These are phyloP conservation scores for Octonoba sinensis DNA, from an alignment of 2,888 invertebrate species.

Conservation along the genomic window DNA sequence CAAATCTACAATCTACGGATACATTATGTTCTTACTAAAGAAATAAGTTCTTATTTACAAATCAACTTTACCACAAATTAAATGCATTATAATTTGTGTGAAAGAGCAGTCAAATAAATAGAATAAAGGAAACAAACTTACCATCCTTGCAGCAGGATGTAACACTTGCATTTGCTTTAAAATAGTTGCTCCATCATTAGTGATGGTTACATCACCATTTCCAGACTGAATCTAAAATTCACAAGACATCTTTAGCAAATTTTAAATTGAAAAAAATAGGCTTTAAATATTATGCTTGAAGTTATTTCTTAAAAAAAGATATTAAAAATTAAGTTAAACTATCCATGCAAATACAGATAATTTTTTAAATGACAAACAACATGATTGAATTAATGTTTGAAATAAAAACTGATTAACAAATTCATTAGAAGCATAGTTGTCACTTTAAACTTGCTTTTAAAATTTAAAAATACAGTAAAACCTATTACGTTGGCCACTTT, in stretches of 20 bases:
- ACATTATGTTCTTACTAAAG: too few species aligned
- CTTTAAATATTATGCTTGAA: background rate
- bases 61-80: too few species aligned
- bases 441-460: background rate
- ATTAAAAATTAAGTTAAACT: background rate
- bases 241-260: background rate
- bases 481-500: too few species aligned
- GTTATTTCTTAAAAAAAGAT: background rate
- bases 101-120: too few species aligned
- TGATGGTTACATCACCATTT: constrained; percentile 98
- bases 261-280: too few species aligned
- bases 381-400: background rate
- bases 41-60: too few species aligned
- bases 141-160: constrained; percentile 99
- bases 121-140: constrained; percentile 71
- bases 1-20: too few species aligned
- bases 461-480: too few species aligned
- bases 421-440: background rate
- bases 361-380: background rate
- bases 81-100: too few species aligned
- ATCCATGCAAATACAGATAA: background rate
- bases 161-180: constrained; percentile 98
- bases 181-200: constrained; percentile 99
- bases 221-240: constrained; percentile 86
- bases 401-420: background rate